These are phyloP conservation scores for Pampus argenteus DNA, from an alignment of 2,797 vertebrate species.

Conservation along the genomic window DNA sequence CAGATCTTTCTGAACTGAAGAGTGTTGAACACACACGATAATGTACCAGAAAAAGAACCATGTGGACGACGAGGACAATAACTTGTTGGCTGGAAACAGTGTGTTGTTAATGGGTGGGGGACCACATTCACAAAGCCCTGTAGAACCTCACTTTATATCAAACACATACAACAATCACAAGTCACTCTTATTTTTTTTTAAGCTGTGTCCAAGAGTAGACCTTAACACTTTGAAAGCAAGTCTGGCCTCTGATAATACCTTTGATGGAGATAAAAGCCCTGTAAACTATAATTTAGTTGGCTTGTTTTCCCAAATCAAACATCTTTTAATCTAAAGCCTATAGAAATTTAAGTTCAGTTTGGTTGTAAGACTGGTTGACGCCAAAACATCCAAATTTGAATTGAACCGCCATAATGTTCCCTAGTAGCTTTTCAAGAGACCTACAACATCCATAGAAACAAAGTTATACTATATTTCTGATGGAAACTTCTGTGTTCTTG, in stretches of 20 bases:
- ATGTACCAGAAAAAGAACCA: background rate
- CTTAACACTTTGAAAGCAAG: background rate
- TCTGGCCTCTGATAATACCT: background rate
- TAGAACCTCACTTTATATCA: background rate
- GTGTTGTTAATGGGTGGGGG: background rate
- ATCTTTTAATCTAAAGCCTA: background rate
- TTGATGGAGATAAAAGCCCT: background rate
- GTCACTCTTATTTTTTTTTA: background rate
- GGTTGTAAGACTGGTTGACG: background rate
- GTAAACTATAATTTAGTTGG: no score
- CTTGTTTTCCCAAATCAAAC: background rate
- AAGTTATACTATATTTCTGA: background rate
- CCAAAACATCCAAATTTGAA: constrained; percentile 11
- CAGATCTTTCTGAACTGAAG: background rate
- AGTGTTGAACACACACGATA: background rate
- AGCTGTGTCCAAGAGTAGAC: background rate
- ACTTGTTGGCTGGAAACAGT: background rate
- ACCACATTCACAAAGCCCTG: constrained; percentile 3
- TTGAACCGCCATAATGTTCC: background rate
- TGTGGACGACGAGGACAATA: background rate
- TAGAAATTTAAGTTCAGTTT: background rate
- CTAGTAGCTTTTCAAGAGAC: background rate
- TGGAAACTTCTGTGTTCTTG: background rate
- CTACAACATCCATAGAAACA: background rate
- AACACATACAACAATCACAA: background rate